Evolutionary conservation across 2,888 invertebrate genomes (phyloP).

Genomic region (Carterocephalus palaemon): DNA sequence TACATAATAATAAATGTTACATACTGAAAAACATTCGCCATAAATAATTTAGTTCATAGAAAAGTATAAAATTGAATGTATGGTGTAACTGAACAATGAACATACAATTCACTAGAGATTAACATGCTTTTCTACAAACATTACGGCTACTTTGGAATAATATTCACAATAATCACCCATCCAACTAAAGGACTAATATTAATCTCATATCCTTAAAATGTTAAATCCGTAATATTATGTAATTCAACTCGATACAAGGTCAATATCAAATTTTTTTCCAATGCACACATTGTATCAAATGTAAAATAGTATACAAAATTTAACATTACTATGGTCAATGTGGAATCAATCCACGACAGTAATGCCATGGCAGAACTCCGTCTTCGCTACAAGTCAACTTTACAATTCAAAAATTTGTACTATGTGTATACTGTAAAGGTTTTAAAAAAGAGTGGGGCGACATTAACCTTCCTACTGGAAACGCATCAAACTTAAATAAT

Average conservation of each 20-base stretch:
- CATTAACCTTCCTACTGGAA: background rate
- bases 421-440: conserved; percentile 7
- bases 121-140: conserved; percentile 35
- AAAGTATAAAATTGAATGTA: conserved; percentile 68
- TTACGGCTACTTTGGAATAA: conserved; percentile 33
- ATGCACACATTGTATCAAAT: conserved; percentile 6
- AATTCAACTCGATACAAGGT: background rate
- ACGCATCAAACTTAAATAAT: background rate
- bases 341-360: conserved; percentile 1
- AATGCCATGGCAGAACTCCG: background rate
- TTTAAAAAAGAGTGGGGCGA: background rate
- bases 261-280: conserved; percentile 4
- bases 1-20: conserved; percentile 44
- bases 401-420: conserved; percentile 14
- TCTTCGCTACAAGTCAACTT: background rate
- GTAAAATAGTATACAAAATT: conserved; percentile 18
- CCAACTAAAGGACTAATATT: conserved; percentile 6
- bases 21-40: conserved; percentile 65
- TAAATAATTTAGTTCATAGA: conserved; percentile 60
- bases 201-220: background rate
- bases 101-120: conserved; percentile 45
- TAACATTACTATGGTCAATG: conserved; percentile 14
- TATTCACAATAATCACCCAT: conserved; percentile 26
- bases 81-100: conserved; percentile 42
- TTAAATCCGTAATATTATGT: background rate